Base-by-base conservation (phyloP, 2,113 vertebrate genomes). In the Pantherophis guttatus region DNA sequence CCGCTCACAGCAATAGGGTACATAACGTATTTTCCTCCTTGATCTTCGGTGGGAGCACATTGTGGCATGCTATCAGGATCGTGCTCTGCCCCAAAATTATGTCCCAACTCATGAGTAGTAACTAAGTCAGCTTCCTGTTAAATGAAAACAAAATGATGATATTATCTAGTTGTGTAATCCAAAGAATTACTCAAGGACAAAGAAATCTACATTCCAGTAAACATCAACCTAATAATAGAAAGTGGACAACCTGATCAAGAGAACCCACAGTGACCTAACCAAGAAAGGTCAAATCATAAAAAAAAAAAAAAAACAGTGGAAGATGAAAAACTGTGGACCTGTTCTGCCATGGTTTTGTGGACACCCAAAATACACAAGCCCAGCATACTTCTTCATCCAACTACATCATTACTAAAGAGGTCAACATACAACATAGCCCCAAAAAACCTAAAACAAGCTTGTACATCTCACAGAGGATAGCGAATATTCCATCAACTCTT, bases 1-100 rank as follows among this genome's bases (percentile, higher is more conserved):
- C 99, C 99, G 3, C 99, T 99, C 96, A 99, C 99, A 93, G 99
- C 99, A 11, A 99, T 99, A 13, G 99, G 99, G 86, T 99, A 99
- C 99, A 99, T 99, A 29, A 99, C 98, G 0, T 98, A 99, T 92
- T 99, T 99, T 11, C 99, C 99, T 26, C 99, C 99, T 1, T 98
- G 96, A 91, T 99, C 99, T 33, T 99, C 99, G 29, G 97, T 99
- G 23, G 99, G 99, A 26, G 99, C 99, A 91, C 99, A 99, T 87
- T 96, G 93, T 2, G 97, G 93, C 75, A 99, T 96, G 91, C 98
- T 98, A 94, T 99, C 99, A 0, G 99, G 99, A 95, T 99, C 99
- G 0, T 99, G 99, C 94, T 99, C 99, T 21, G 99, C 99, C 94
- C 99, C 99, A 70, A 99, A 99, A 96, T 99, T 99, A 95, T 99